These are phyloP conservation scores for Embiotoca jacksoni DNA, from an alignment of 2,113 vertebrate genomes.

Conservation along the genomic window DNA sequence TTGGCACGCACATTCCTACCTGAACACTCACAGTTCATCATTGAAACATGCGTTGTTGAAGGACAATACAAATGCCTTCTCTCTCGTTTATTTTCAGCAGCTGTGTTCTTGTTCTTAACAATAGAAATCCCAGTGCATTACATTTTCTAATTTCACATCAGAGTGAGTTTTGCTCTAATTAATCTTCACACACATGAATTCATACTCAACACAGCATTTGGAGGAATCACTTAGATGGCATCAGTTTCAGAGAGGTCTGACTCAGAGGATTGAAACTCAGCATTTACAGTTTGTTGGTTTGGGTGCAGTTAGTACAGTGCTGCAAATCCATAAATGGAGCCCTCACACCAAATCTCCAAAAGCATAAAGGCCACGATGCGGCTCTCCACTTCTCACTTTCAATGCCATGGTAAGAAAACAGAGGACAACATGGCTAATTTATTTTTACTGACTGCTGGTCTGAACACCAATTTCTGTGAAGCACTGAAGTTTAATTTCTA, in stretches of 20 bases:
- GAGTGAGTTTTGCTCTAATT: too few species aligned
- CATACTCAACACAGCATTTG: background rate
- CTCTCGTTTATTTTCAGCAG: background rate
- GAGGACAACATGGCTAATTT: constrained; percentile 19
- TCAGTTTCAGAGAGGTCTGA: constrained; percentile 27
- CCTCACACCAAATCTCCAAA: constrained; percentile 69
- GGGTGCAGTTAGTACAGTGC: constrained; percentile 52
- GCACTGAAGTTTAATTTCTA: constrained; percentile 37
- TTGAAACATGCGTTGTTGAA: constrained; percentile 3
- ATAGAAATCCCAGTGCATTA: constrained; percentile 19
- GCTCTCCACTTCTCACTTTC: constrained; percentile 32
- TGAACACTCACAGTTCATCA: constrained; percentile 18
- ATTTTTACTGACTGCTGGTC: background rate
- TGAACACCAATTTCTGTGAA: constrained; percentile 7
- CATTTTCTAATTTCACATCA: constrained; percentile 32
- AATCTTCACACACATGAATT: constrained; percentile 11
- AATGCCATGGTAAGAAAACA: constrained; percentile 56
- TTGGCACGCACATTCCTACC: background rate
- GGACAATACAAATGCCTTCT: background rate
- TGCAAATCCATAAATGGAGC: constrained; percentile 68
- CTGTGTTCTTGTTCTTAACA: constrained; percentile 19
- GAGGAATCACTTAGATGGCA: constrained; percentile 27
- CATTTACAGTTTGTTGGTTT: constrained; percentile 55
- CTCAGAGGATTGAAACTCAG: constrained; percentile 33
- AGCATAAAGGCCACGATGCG: constrained; percentile 44